Evolutionary conservation across 2,888 invertebrate genomes (phyloP).

Genomic region (Chrysolina americana): DNA sequence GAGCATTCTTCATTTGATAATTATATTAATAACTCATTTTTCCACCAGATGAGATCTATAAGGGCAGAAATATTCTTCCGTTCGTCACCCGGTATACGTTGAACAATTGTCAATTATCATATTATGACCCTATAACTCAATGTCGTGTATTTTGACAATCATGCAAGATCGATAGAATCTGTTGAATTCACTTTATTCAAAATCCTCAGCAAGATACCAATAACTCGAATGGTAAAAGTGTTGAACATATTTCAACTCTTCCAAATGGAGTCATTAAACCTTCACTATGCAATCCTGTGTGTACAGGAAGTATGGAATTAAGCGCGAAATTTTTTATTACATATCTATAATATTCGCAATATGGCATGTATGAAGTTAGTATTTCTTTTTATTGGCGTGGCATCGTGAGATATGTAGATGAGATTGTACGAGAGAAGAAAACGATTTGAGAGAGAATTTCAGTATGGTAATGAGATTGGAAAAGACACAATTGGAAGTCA

Average conservation of each 20-base stretch:
- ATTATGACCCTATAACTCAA: too few species aligned
- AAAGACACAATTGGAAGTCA: too few species aligned
- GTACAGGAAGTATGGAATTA: slow-evolving; percentile 20
- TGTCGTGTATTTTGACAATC: too few species aligned
- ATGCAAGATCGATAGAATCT: not conserved
- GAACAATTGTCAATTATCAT: too few species aligned
- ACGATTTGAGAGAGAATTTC: not conserved
- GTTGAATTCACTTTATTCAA: not conserved
- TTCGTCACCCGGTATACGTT: too few species aligned
- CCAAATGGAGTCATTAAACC: slow-evolving; percentile 14
- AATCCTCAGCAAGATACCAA: not conserved
- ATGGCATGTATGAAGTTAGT: slow-evolving; percentile 2
- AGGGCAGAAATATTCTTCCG: too few species aligned
- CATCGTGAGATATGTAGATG: slow-evolving; percentile 16
- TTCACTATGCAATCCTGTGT: slow-evolving; percentile 6
- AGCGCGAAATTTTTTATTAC: slow-evolving; percentile 18
- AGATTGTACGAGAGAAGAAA: slow-evolving; percentile 1
- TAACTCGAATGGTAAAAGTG: not conserved
- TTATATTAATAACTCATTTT: too few species aligned
- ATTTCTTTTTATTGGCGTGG: slow-evolving; percentile 10
- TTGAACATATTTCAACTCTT: slow-evolving; percentile 13
- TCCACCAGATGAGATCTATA: too few species aligned
- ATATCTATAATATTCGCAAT: slow-evolving; percentile 16
- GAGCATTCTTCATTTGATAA: too few species aligned
- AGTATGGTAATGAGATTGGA: not conserved